Evolutionary conservation across 2,113 vertebrate species (phyloP).

Genomic region (Laticauda colubrina): DNA sequence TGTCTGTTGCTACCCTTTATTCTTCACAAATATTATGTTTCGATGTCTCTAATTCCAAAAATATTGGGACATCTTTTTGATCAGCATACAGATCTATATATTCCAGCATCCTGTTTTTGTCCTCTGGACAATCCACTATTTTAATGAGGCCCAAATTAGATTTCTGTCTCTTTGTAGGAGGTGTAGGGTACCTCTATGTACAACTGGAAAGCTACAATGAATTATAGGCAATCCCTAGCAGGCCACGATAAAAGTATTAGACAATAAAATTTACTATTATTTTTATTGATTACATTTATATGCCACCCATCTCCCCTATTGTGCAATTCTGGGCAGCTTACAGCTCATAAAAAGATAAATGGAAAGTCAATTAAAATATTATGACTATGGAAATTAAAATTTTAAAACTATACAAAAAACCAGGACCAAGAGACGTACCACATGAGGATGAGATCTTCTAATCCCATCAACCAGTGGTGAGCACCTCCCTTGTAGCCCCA

Average conservation of each 20-base stretch:
- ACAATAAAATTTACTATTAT: neutral
- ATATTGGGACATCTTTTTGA: neutral
- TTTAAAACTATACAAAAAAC: neutral
- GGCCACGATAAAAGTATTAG: no score
- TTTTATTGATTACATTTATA: neutral
- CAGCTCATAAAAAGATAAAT: neutral
- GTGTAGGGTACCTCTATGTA: neutral
- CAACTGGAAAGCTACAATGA: neutral
- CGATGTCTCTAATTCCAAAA: neutral
- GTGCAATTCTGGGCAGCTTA: neutral
- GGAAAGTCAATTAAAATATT: neutral
- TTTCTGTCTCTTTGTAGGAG: neutral
- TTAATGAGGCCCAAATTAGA: neutral
- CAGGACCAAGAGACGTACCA: neutral
- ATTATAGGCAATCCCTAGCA: neutral
- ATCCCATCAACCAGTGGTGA: neutral
- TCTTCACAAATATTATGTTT: neutral
- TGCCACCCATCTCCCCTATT: neutral
- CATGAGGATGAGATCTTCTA: neutral
- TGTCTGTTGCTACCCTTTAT: neutral
- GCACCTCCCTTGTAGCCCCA: neutral
- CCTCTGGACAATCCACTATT: neutral
- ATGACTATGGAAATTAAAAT: neutral
- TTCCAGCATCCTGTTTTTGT: neutral
- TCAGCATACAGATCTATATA: neutral